Evolutionary conservation across 2,797 vertebrate species (phyloP), one percentile per base, ranked within the genome.

Genomic region (Tenualosa thibaudeaui): DNA sequence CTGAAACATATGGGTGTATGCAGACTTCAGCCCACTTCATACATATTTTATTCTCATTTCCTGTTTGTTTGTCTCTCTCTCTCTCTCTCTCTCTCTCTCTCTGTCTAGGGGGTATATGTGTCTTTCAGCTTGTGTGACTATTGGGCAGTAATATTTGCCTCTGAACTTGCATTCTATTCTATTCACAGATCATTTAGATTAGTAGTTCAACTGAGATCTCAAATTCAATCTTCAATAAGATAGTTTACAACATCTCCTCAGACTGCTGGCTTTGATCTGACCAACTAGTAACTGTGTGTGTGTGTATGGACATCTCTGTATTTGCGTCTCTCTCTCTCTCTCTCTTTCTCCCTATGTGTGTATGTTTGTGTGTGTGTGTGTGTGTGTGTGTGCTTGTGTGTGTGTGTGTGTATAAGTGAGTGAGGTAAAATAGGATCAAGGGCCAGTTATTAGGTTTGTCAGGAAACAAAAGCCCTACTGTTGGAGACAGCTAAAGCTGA

Each of bases 391-490:
- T 53, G 65, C 83, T 68, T 85, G 50, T 46, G 81, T 62, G 22
- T 8, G 50, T 49, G 71, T 26, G 60, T 65, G 60, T 49, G 82
- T 84, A 40, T 68, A 56, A 88, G 83, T 65, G 85, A 81, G 84
- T 82, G 58, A 87, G 81, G 87, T 84, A 85, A 91, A 93, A 90
- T 95, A 93, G 94, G 95, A 96, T 95, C 94, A 93, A 94, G 94
- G 95, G 94, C 92, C 96, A 94, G 95, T 96, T 97, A 97, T 96
- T 96, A 95, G 96, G 95, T 95, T 92, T 94, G 94, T 93, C 89
- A 90, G 91, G 92, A 91, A 91, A 99, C 98, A 98, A 97, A 98
- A 96, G 95, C 90, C 68, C 91, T 95, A 96, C 96, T 97, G 97
- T 98, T 96, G 92, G 92, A 90, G 93, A 94, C 94, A 93, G 96